Evolutionary conservation across 2,113 vertebrate genomes (phyloP), one percentile per base, ranked within the genome.

Genomic region (Myiozetetes cayanensis): DNA sequence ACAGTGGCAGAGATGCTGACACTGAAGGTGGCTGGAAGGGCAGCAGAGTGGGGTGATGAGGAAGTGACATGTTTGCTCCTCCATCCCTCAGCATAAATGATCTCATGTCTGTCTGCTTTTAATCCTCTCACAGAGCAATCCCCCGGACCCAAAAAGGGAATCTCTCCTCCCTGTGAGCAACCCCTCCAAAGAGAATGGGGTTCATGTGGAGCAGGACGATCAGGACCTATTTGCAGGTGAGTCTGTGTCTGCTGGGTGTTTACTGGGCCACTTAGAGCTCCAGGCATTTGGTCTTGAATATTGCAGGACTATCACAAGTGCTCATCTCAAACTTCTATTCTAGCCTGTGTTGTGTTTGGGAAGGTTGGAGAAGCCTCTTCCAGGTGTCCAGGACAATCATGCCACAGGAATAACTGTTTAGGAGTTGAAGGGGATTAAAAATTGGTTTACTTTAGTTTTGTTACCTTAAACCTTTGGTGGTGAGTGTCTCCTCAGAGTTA

Each of bases 191-290:
- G 98, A 98, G 68, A 99, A 99, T 1, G 99, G 99, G 17, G 95
- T 99, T 80, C 97, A 92, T 41, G 98, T 97, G 22, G 99, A 99
- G 67, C 98, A 98, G 66, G 99, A 99, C 17, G 98, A 99, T 66
- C 94, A 98, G 5, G 99, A 99, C 80, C 96, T 99, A 62, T 99
- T 99, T 98, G 97, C 99, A 94, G 99, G 99, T 98, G 94, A 94
- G 97, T 94, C 44, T 71, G 47, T 65, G 20, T 58, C 49, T 55
- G 7, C 49, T 37, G 81, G 31, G 50, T 63, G 19, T 63, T 55
- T 59, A 7, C 52, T 35, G 81, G 41, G 30, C 14, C 67, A 58
- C 49, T 44, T 49, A 41, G 65, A 73, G 17, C 62, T 73, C 25
- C 52, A 50, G 47, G 58, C 71, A 6, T 59, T 49, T 16, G 23